Percentiles rank a stretch among this genome's conserved stretches.
phyloP scores from a whole-genome alignment of 2,797 vertebrate genomes.

The Meda fulgida region DNA sequence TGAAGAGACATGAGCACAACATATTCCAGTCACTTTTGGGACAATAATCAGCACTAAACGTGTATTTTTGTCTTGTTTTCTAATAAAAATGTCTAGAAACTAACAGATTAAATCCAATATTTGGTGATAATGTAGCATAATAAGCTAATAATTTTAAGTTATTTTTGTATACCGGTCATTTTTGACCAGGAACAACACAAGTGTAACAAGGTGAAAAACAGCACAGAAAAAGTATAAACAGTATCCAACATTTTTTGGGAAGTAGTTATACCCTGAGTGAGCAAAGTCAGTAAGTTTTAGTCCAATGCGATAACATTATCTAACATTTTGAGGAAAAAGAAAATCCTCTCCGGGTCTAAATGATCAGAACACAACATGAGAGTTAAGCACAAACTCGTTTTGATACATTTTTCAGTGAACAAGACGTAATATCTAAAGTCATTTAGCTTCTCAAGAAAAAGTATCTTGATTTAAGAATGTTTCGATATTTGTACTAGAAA shows the following conservation, averaged over 20 bases:
- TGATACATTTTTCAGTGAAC: not conserved
- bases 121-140: not conserved
- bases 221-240: not conserved
- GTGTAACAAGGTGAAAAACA: not conserved
- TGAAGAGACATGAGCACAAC: conserved; percentile 72
- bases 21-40: not conserved
- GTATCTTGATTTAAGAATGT: not conserved
- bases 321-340: not conserved
- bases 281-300: not conserved
- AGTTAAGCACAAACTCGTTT: not conserved
- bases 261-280: too few species aligned
- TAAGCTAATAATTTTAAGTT: not conserved
- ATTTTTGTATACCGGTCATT: not conserved
- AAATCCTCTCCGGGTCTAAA: too few species aligned
- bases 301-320: not conserved
- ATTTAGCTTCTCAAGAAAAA: not conserved
- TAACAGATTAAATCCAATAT: not conserved
- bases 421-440: not conserved
- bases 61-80: not conserved
- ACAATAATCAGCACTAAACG: not conserved
- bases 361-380: not conserved
- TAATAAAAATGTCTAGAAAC: not conserved
- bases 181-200: not conserved
- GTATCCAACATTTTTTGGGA: too few species aligned
- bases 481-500: not conserved